Percentiles rank a stretch among this genome's conserved stretches.
These are phyloP conservation scores for Drosophila ochracea DNA, from an alignment of 2,888 invertebrate species.

Conservation along the genomic window DNA sequence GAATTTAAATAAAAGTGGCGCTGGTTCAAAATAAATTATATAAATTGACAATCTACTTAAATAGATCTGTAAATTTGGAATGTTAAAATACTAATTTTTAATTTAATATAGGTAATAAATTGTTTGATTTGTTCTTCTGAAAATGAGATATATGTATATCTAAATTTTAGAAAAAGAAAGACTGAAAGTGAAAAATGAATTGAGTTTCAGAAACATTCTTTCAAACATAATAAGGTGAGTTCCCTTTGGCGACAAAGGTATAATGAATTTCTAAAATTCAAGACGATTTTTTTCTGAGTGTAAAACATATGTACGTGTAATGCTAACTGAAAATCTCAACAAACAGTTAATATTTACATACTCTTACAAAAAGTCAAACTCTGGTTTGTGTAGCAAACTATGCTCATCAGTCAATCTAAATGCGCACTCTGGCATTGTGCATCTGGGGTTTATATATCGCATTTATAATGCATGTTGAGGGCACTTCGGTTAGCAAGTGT, in stretches of 20 bases:
- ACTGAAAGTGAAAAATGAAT: neutral
- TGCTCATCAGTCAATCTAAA: conserved; percentile 1
- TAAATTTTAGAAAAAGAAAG: neutral
- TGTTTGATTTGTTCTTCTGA: neutral
- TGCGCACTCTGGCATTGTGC: neutral
- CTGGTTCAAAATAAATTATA: neutral
- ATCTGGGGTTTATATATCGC: neutral
- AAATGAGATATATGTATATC: neutral
- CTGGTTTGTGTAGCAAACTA: neutral
- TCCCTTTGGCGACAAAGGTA: neutral
- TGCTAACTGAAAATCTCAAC: neutral
- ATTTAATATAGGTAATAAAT: neutral
- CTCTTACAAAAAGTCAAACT: neutral
- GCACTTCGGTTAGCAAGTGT: conserved; percentile 6
- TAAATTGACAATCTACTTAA: neutral
- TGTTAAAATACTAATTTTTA: neutral
- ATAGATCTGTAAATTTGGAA: neutral
- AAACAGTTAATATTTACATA: neutral
- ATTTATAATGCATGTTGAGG: conserved; percentile 20
- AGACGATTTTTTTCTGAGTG: neutral
- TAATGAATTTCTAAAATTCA: neutral
- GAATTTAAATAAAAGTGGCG: neutral
- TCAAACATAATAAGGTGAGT: neutral
- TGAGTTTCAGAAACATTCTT: neutral
- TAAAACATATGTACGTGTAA: neutral